These are phyloP conservation scores for Blastomussa wellsi DNA, from an alignment of 92 coral and sea anemone genomes.

Conservation along the genomic window DNA sequence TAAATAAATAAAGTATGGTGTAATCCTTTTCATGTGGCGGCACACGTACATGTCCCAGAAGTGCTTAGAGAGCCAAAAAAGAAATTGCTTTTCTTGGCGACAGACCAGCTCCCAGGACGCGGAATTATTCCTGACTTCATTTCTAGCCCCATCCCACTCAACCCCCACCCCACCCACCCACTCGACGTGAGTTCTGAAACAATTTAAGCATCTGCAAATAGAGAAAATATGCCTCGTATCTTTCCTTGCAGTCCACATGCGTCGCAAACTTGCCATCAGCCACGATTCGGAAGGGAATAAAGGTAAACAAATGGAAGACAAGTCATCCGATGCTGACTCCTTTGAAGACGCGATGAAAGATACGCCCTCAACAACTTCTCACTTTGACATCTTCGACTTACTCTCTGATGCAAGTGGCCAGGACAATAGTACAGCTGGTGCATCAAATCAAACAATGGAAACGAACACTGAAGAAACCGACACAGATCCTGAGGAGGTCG, in stretches of 20 bases:
- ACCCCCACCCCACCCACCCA: too few relatives aligned
- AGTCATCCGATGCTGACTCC: not conserved
- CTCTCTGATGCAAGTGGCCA: not conserved
- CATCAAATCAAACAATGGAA: not conserved
- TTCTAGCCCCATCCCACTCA: too few relatives aligned
- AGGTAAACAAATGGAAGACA: not conserved
- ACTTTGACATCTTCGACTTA: not conserved
- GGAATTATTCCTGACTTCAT: too few relatives aligned
- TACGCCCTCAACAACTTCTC: not conserved
- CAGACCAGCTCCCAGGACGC: too few relatives aligned
- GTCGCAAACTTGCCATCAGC: not conserved
- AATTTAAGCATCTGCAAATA: not conserved
- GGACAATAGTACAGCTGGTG: not conserved
- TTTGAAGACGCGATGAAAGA: constrained; percentile 13
- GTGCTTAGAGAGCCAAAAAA: too few relatives aligned
- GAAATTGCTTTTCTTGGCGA: too few relatives aligned
- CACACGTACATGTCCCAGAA: too few relatives aligned
- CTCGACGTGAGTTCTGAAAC: not conserved
- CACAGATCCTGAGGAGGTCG: not conserved
- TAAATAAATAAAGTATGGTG: too few relatives aligned
- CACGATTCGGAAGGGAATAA: not conserved
- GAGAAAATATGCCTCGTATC: not conserved
- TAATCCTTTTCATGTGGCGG: too few relatives aligned
- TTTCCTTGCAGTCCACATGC: not conserved
- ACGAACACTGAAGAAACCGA: not conserved